Conservation (phyloP, 2,888 invertebrate genomes). For the Eulithis testata region DNA sequence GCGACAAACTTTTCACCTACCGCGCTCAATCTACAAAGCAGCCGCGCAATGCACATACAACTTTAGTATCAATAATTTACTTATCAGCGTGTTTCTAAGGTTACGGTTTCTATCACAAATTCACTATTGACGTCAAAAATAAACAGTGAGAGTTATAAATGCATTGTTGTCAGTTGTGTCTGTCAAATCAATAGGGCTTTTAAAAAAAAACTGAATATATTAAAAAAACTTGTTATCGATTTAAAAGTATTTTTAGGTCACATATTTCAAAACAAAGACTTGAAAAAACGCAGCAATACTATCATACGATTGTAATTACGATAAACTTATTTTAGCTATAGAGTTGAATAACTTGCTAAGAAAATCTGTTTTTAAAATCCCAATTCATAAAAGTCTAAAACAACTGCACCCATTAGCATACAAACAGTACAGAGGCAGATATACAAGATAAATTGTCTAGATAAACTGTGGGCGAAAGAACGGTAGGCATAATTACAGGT, state of each 20-base stretch:
- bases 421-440: slow-evolving; percentile 70
- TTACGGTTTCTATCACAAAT: slow-evolving; percentile 20
- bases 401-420: slow-evolving; percentile 70
- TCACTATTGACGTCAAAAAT: slow-evolving; percentile 25
- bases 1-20: too few relatives aligned
- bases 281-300: too few relatives aligned
- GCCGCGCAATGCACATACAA: too few relatives aligned
- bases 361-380: slow-evolving; percentile 36
- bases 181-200: slow-evolving; percentile 10
- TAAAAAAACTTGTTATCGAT: too few relatives aligned
- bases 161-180: slow-evolving; percentile 17
- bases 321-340: slow-evolving; percentile 8
- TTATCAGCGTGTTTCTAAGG: too few relatives aligned
- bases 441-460: slow-evolving; percentile 75
- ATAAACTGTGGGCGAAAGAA: slow-evolving; percentile 74
- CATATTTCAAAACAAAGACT: too few relatives aligned
- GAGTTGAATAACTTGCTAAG: slow-evolving; percentile 26
- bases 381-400: slow-evolving; percentile 42
- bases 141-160: not conserved
- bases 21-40: too few relatives aligned
- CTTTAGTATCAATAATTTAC: too few relatives aligned
- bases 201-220: not conserved
- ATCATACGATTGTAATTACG: too few relatives aligned
- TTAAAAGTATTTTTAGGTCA: too few relatives aligned
- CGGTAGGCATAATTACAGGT: slow-evolving; percentile 66